Evolutionary conservation across 2,797 vertebrate species (phyloP).

Genomic region (Sphaeramia orbicularis): DNA sequence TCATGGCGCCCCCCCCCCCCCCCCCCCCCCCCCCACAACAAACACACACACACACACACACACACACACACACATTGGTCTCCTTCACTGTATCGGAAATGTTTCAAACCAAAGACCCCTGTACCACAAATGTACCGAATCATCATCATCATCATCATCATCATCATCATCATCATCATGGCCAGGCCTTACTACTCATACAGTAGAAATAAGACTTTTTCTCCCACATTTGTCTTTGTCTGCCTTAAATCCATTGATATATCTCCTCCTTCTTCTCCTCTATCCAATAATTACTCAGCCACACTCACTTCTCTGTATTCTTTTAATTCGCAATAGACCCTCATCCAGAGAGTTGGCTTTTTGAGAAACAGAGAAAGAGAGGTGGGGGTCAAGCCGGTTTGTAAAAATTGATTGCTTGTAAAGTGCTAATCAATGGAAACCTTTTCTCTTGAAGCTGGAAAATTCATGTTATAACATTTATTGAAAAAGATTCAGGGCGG

Average conservation of each 20-base stretch:
- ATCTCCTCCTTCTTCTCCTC: slow-evolving; percentile 73
- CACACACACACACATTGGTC: no score
- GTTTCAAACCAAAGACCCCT: no score
- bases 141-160: slow-evolving; percentile 33
- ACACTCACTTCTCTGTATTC: slow-evolving; percentile 63
- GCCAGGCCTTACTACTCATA: slow-evolving; percentile 4
- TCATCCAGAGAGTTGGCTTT: slow-evolving; percentile 57
- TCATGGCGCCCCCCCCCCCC: no score
- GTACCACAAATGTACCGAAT: no score
- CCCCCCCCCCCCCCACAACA: no score
- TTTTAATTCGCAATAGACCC: slow-evolving; percentile 74
- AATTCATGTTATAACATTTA: slow-evolving; percentile 73
- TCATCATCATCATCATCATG: slow-evolving; percentile 2
- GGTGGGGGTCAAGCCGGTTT: slow-evolving; percentile 80
- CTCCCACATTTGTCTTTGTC: slow-evolving; percentile 19
- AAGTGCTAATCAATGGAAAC: slow-evolving; percentile 87
- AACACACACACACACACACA: no score
- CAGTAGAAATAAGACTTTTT: slow-evolving; percentile 14
- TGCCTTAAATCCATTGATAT: slow-evolving; percentile 34
- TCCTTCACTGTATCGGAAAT: no score
- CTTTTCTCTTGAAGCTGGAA: slow-evolving; percentile 79
- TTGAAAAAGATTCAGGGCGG: slow-evolving; percentile 67
- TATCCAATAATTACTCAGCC: slow-evolving; percentile 77
- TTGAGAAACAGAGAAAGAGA: slow-evolving; percentile 46
- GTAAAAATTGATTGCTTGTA: slow-evolving; percentile 84